Conservation (phyloP, 2,797 vertebrate species). For the Gastrophryne carolinensis region DNA sequence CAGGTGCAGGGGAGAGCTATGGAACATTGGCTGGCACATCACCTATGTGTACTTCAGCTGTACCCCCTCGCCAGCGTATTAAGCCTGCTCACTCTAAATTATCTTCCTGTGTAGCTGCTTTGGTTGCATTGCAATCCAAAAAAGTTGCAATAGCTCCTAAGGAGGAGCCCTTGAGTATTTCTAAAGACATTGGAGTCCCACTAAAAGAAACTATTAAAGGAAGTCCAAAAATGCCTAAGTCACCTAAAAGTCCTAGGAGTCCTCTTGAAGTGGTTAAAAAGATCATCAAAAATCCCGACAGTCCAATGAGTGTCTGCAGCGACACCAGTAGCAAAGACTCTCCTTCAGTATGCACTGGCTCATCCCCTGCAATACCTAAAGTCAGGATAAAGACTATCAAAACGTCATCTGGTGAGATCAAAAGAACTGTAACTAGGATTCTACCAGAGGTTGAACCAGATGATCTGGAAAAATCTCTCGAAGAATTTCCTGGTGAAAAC, state of each 20-base stretch:
- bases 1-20: background rate
- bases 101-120: conserved; percentile 88
- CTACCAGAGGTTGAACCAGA: conserved; percentile 86
- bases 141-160: conserved; percentile 73
- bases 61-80: conserved; percentile 72
- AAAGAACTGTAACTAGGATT: conserved; percentile 89
- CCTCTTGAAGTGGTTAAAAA: conserved; percentile 85
- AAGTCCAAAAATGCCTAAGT: conserved; percentile 85
- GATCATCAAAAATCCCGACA: conserved; percentile 82
- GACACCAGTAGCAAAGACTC: conserved; percentile 89
- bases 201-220: conserved; percentile 75
- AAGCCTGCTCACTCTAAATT: conserved; percentile 84
- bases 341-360: conserved; percentile 81
- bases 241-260: conserved; percentile 89
- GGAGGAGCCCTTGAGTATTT: conserved; percentile 68
- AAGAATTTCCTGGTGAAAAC: conserved; percentile 78
- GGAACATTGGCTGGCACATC: conserved; percentile 46
- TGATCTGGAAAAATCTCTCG: conserved; percentile 82
- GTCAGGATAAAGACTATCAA: conserved; percentile 98
- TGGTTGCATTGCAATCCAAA: conserved; percentile 87
- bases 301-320: conserved; percentile 88
- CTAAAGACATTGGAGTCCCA: conserved; percentile 70
- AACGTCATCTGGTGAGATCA: conserved; percentile 92
- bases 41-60: conserved; percentile 56
- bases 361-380: conserved; percentile 90